Evolutionary conservation across 2,888 invertebrate genomes (phyloP).

Genomic region (Timandra comae): DNA sequence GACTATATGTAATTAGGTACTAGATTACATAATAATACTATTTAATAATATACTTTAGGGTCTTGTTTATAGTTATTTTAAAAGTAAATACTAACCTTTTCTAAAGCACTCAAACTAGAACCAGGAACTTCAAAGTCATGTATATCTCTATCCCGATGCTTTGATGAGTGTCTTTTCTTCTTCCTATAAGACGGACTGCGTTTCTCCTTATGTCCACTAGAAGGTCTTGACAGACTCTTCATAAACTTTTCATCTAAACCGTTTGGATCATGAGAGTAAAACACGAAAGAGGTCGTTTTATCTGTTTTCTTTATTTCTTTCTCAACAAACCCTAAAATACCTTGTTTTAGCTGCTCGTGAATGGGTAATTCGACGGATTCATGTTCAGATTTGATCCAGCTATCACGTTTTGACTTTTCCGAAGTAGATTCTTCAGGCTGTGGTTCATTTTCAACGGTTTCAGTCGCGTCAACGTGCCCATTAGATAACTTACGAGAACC

Average conservation of each 20-base stretch:
- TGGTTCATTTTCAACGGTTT: constrained; percentile 25
- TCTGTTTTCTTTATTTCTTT: constrained; percentile 71
- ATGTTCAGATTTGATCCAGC: constrained; percentile 69
- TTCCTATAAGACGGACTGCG: constrained; percentile 67
- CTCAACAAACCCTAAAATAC: constrained; percentile 69
- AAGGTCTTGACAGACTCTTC: constrained; percentile 62
- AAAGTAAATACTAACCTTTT: constrained; percentile 51
- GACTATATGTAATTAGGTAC: too few relatives aligned
- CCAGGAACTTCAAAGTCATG: constrained; percentile 72
- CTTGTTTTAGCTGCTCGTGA: constrained; percentile 74
- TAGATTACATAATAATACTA: too few relatives aligned
- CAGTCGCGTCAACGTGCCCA: constrained; percentile 40
- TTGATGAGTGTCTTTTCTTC: constrained; percentile 67
- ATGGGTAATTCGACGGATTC: constrained; percentile 78
- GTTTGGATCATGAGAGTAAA: constrained; percentile 70
- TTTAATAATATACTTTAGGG: too few relatives aligned
- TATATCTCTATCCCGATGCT: constrained; percentile 60
- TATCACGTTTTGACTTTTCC: constrained; percentile 61
- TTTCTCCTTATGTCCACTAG: constrained; percentile 69
- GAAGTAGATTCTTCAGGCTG: constrained; percentile 29
- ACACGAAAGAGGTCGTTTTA: constrained; percentile 66
- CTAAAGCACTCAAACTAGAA: constrained; percentile 70
- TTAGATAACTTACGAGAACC: constrained; percentile 60
- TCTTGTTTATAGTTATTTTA: too few relatives aligned
- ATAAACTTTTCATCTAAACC: constrained; percentile 64